Conservation (phyloP, 2,888 invertebrate genomes). For the Phortica magna region DNA sequence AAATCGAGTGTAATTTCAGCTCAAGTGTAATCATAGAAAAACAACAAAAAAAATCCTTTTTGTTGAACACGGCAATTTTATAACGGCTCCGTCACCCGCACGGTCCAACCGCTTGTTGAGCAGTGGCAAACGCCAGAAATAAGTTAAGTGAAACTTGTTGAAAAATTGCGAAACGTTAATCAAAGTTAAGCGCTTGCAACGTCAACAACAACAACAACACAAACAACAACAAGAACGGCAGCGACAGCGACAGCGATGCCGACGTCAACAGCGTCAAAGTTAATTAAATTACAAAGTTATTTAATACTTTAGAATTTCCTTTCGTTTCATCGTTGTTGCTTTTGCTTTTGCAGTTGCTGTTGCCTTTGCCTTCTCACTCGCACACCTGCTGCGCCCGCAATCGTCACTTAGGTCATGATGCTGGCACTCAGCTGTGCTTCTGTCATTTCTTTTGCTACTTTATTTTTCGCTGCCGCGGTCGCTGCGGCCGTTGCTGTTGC, state of each 20-base stretch:
- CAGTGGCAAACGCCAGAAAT: not conserved
- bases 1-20: constrained; percentile 20
- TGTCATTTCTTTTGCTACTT: too few species aligned
- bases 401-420: too few species aligned
- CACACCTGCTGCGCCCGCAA: too few species aligned
- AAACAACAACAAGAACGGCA: not conserved
- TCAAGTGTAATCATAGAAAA: constrained; percentile 7
- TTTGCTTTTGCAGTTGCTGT: too few species aligned
- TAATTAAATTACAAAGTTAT: constrained; percentile 71
- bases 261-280: constrained; percentile 60
- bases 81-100: too few species aligned
- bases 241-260: constrained; percentile 34
- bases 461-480: too few species aligned
- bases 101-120: too few species aligned
- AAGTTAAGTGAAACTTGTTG: constrained; percentile 61
- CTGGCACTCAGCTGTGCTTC: too few species aligned
- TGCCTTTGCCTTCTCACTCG: not conserved
- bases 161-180: constrained; percentile 69
- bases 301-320: constrained; percentile 61
- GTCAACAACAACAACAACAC: constrained; percentile 22
- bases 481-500: too few species aligned
- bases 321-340: constrained; percentile 53
- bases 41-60: not conserved
- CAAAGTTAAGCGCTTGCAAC: constrained; percentile 66
- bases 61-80: not conserved